Evolutionary conservation across 1,140 invertebrate genomes (phyloP), one percentile per base, ranked within the genome.

Genomic region (Sinonovacula constricta): DNA sequence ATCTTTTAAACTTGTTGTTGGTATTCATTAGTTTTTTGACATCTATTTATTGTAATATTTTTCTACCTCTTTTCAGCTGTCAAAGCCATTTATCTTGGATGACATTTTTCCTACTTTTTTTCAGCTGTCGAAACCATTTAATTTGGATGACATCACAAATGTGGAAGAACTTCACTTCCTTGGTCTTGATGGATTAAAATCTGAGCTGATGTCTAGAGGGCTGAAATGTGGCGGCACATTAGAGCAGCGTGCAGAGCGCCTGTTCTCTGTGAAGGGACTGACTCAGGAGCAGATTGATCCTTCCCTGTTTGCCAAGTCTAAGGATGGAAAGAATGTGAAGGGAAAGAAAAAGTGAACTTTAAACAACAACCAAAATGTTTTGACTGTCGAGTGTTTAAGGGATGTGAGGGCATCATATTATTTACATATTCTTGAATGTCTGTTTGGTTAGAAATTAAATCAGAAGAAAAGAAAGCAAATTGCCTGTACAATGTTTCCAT

Each of bases 191-290:
- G 78, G 67, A 54, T 75, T 92, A 18, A 92, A 92, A 79, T 22
- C 39, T n/a, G 89, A 81, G 7, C 81, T 92, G 45, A 83, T 85
- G 74, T 69, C 62, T 18, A 74, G 87, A 15, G 89, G 90, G 10
- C 62, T 92, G 24, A 92, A 92, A 80, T 92, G 91, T 87, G 91
- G 91, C 22, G 92, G 92, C 15, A 91, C 87, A 18, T 67, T 92
- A 7, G 30, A 88, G 60, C 82, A 92, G 67, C 76, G 92, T 63
- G 91, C 91, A 7, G 71, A 88, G 39, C 84, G 92, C 75, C 81
- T 92, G 22, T 92, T 87, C 67, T 88, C 90, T 34, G 88, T 92
- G 7, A 90, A 89, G 81, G 91, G 91, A 15, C 63, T 91, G 15
- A 62, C 83, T 0, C 63, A 62, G 5, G 86, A 90, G 51, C 68